Evolutionary conservation across 1,140 invertebrate species (phyloP), one percentile per base, ranked within the genome.

Genomic region (Polypedilum vanderplanki): DNA sequence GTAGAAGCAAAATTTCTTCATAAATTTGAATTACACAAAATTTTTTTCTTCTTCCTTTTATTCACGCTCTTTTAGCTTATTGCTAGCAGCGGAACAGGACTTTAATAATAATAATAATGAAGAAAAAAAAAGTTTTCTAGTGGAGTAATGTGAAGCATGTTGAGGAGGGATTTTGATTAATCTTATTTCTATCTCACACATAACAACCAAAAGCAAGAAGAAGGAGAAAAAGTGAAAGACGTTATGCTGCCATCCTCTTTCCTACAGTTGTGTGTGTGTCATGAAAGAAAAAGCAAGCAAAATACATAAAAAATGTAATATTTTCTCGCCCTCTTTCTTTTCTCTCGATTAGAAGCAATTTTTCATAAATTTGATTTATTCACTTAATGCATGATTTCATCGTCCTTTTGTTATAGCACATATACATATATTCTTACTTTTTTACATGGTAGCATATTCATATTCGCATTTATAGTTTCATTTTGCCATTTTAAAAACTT

Each of bases 311-410:
- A 18, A 20, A 57, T 57, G 46, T 57, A n/a, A n/a, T 57, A 12
- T 15, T 57, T 46, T 46, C 41, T 46, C 41, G 8, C 41, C 15
- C 12, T 57, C 4, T 12, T 57, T 46, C 41, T 46, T 46, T 46
- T 46, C 41, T 46, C 17, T 70, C 65, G 65, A 70, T 70, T 70
- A 70, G 18, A 9, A 70, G 20, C 65, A 70, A 70, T 70, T 70
- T 70, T 70, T 70, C 65, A 70, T 70, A 70, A 57, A 20, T 70
- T 70, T 70, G 65, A 70, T 70, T 70, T 70, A 70, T 70, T 70
- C 65, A 70, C 65, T 70, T 70, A 20, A 70, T 20, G 65, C 65
- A 70, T 70, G 65, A 70, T 70, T 70, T 70, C 20, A 18, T 70
- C 65, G 17, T 18, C 65, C 65, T 20, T 67, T 22, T 22, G 17